Conservation (phyloP, 2,888 invertebrate genomes). For the Eretmocerus hayati region DNA sequence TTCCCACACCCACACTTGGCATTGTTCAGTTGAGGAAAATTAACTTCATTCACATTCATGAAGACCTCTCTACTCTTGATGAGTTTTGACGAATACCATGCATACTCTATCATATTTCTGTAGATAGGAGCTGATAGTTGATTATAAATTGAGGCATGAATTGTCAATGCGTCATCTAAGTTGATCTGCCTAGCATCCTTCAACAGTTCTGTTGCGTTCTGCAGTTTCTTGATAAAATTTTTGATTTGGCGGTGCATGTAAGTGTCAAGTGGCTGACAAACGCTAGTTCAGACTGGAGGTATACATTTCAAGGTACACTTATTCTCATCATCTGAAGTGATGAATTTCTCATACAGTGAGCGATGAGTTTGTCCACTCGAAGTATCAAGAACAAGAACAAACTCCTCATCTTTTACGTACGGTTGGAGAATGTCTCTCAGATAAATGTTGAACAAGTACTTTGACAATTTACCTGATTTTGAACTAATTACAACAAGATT, state of each 20-base stretch:
- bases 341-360: background rate
- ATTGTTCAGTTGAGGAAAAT: too few species aligned
- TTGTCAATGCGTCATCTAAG: slow-evolving; percentile 3
- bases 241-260: slow-evolving; percentile 9
- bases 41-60: too few species aligned
- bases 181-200: slow-evolving; percentile 1
- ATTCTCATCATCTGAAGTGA: background rate
- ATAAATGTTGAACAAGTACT: slow-evolving; percentile 2
- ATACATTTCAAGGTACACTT: slow-evolving; percentile 2
- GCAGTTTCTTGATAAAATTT: slow-evolving; percentile 8
- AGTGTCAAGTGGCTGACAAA: slow-evolving; percentile 6
- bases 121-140: slow-evolving; percentile 7
- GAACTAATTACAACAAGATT: slow-evolving; percentile 5
- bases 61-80: slow-evolving; percentile 1
- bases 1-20: too few species aligned
- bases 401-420: background rate
- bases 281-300: slow-evolving; percentile 5
- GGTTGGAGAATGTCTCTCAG: background rate
- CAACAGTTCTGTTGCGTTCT: slow-evolving; percentile 1
- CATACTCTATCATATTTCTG: slow-evolving; percentile 5
- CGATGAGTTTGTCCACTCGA: slow-evolving; percentile 5
- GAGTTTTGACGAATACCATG: slow-evolving; percentile 6
- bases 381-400: slow-evolving; percentile 5
- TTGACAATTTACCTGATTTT: slow-evolving; percentile 18
- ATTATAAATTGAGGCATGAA: slow-evolving; percentile 3